phyloP scores from a whole-genome alignment of 2,113 vertebrate genomes.

The Marmota monax region DNA sequence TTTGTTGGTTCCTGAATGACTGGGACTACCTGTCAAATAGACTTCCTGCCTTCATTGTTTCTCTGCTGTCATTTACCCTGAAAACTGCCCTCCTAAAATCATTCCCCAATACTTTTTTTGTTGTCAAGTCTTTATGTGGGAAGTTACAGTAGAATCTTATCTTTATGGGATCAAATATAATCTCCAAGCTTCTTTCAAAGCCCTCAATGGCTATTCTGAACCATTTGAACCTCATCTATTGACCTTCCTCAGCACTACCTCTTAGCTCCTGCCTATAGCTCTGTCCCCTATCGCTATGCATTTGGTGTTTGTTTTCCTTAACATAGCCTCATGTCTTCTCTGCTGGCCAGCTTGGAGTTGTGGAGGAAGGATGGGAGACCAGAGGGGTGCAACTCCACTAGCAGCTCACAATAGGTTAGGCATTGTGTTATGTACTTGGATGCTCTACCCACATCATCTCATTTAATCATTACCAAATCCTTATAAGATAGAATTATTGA shows the following conservation, averaged over 20 bases:
- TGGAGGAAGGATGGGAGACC: neutral
- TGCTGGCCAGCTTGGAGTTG: neutral
- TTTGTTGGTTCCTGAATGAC: neutral
- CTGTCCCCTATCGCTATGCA: neutral
- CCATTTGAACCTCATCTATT: neutral
- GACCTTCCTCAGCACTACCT: neutral
- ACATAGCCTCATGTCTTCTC: neutral
- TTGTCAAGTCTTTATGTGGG: neutral
- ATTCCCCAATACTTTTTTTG: neutral
- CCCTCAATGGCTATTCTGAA: neutral
- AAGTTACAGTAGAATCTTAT: neutral
- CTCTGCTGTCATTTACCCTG: neutral
- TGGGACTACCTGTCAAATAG: neutral
- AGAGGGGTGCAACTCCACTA: neutral
- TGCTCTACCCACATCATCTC: neutral
- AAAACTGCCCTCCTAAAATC: neutral
- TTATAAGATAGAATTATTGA: neutral
- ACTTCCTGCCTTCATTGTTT: neutral
- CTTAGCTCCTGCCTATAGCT: neutral
- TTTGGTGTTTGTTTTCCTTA: neutral
- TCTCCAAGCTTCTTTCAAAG: neutral
- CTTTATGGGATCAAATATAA: neutral
- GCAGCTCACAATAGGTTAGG: neutral
- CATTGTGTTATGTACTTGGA: neutral
- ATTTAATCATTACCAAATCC: conserved; percentile 48